Evolutionary conservation across 1,140 invertebrate species (phyloP).

Genomic region (Lepidotrigona ventralis): DNA sequence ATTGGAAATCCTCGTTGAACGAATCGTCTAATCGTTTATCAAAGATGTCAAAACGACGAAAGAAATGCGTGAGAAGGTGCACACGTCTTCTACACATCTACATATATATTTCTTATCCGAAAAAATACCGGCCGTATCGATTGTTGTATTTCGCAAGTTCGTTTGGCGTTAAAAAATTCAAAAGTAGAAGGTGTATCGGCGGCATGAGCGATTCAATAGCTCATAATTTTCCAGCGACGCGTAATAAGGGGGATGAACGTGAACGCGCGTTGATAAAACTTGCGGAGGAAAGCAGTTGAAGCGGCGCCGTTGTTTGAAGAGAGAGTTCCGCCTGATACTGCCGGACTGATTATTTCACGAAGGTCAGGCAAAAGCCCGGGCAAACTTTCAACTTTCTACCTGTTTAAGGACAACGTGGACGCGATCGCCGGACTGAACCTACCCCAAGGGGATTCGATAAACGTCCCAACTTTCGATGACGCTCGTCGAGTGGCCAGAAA

Average conservation of each 20-base stretch:
- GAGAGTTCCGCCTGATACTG: constrained; percentile 2
- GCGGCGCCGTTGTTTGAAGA: background rate
- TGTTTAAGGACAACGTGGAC: constrained; percentile 26
- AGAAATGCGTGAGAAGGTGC: no score
- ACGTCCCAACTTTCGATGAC: constrained; percentile 39
- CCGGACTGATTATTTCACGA: constrained; percentile 26
- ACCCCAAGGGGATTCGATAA: constrained; percentile 53
- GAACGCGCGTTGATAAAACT: background rate
- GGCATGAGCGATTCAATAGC: background rate
- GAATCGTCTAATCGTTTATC: no score
- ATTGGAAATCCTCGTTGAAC: no score
- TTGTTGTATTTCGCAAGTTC: background rate
- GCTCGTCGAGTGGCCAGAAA: background rate
- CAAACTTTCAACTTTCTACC: constrained; percentile 23
- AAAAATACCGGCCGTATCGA: background rate
- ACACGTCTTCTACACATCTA: no score
- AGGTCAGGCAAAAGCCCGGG: constrained; percentile 11
- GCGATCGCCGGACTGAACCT: background rate
- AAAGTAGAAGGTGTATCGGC: background rate
- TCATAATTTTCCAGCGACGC: background rate
- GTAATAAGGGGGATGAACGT: background rate
- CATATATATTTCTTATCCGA: no score
- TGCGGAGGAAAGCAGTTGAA: no score
- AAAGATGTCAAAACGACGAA: no score
- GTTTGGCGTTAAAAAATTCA: background rate